Percentiles rank a stretch among this genome's conserved stretches.
phyloP scores from a whole-genome alignment of 1,140 invertebrate genomes.

The Atta colombica region DNA sequence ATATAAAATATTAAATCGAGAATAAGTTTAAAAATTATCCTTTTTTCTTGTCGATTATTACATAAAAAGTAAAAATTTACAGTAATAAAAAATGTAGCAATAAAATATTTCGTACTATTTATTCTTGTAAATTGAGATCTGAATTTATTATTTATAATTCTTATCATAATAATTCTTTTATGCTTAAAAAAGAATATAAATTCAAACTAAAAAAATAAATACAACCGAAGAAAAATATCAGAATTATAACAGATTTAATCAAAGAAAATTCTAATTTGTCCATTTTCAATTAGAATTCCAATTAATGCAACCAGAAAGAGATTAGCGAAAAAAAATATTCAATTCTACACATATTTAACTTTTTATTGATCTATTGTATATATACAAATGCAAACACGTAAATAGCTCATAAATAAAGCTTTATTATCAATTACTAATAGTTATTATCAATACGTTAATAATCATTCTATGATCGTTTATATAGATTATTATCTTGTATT shows the following conservation, averaged over 20 bases:
- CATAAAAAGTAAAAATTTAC: neutral
- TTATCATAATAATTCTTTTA: neutral
- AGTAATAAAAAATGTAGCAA: neutral
- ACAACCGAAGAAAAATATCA: neutral
- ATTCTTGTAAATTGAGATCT: neutral
- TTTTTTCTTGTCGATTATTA: neutral
- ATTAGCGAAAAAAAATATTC: slow-evolving; percentile 5
- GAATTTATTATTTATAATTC: neutral
- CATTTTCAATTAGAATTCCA: no score
- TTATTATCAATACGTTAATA: neutral
- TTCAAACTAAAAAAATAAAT: neutral
- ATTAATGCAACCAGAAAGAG: no score
- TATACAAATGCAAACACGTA: neutral
- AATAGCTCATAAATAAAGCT: neutral
- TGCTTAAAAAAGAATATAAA: neutral
- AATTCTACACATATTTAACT: neutral
- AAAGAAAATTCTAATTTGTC: no score
- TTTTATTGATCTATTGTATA: neutral
- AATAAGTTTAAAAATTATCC: neutral
- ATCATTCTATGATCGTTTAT: neutral
- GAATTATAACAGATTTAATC: no score
- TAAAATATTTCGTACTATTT: neutral
- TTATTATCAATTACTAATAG: neutral
- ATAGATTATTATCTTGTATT: neutral
- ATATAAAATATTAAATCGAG: neutral